A percentile compares a stretch with the other conserved stretches of the same genome.
phyloP scores from a whole-genome alignment of 92 coral and sea anemone species.

The Porites lobata region DNA sequence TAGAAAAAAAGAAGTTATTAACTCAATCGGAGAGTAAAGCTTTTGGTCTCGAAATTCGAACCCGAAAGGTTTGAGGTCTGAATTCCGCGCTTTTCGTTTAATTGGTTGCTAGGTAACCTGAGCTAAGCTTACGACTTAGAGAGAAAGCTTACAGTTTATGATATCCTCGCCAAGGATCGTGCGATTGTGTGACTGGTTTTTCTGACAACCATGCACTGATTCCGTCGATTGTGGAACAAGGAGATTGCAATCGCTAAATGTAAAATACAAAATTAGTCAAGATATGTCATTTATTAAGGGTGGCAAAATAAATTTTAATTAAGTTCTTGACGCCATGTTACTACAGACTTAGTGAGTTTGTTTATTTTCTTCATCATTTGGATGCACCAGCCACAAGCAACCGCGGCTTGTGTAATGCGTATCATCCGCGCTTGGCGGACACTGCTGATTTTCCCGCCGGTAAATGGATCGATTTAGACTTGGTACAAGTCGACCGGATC shows the following conservation, averaged over 20 bases:
- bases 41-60: background rate
- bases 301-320: background rate
- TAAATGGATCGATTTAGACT: background rate
- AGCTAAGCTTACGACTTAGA: background rate
- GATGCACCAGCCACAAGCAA: no score
- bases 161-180: background rate
- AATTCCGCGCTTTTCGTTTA: background rate
- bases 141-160: background rate
- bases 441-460: no score
- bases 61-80: background rate
- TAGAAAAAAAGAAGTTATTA: background rate
- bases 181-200: background rate
- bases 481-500: no score
- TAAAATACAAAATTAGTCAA: background rate
- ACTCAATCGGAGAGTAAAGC: no score
- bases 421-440: no score
- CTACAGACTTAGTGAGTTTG: no score
- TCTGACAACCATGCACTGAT: background rate
- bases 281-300: background rate
- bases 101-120: slow-evolving; percentile 11
- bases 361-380: no score
- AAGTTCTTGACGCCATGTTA: background rate
- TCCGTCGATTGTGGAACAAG: background rate
- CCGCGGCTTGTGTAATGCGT: no score
- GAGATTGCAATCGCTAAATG: background rate